These are phyloP conservation scores for Mesochorus sp. DNA, from an alignment of 2,888 invertebrate genomes.

Conservation along the genomic window DNA sequence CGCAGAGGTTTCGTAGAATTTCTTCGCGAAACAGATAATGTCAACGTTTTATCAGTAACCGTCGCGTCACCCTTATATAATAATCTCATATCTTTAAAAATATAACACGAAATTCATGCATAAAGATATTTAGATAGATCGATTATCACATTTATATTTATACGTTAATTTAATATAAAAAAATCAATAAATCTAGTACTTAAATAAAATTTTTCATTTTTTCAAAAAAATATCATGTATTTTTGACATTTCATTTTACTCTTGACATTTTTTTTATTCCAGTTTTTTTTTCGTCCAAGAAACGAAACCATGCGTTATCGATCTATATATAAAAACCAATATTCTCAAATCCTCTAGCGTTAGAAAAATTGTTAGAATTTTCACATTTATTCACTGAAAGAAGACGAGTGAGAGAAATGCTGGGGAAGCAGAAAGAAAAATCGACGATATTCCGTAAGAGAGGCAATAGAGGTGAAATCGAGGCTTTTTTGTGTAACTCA, in stretches of 20 bases:
- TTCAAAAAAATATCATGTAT: too few species aligned
- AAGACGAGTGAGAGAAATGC: neutral
- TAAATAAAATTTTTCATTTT: too few species aligned
- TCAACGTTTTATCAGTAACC: neutral
- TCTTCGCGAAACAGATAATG: neutral
- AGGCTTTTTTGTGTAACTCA: neutral
- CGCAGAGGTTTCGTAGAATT: neutral
- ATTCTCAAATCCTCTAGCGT: too few species aligned
- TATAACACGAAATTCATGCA: too few species aligned
- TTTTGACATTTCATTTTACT: neutral
- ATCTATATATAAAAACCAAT: too few species aligned
- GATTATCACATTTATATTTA: too few species aligned
- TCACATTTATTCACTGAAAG: conserved; percentile 16
- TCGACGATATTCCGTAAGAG: neutral
- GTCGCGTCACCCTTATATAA: too few species aligned
- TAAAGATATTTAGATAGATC: too few species aligned
- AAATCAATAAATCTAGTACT: too few species aligned
- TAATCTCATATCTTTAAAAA: too few species aligned
- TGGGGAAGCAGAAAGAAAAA: neutral
- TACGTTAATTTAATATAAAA: too few species aligned
- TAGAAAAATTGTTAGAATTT: conserved; percentile 11
- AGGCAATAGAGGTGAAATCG: neutral
- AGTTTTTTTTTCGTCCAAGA: neutral
- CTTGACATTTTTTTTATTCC: neutral
- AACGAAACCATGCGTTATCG: too few species aligned